Evolutionary conservation across 1,140 invertebrate species (phyloP), one percentile per base, ranked within the genome.

Genomic region (Drosophila ficusphila): DNA sequence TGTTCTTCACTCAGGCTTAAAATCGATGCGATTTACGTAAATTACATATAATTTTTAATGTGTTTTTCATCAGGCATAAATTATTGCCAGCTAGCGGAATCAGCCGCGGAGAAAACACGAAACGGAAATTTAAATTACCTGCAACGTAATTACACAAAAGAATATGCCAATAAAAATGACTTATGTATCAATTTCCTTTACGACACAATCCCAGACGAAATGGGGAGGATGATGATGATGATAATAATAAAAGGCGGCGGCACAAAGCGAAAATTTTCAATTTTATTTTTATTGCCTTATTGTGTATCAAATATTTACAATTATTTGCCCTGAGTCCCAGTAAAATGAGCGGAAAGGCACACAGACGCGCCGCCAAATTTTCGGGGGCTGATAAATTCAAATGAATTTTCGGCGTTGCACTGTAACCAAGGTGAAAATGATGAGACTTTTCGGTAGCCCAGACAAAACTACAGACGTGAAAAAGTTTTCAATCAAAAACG

Each of bases 281-380:
- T 88, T 88, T 88, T 89, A 85, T 86, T 81, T 89, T 89, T 89
- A 89, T 89, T 89, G 85, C 85, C 85, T 85, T 89, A 89, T 89
- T 89, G 83, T 89, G 81, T 86, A 90, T 90, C 86, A 90, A 90
- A 90, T 90, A 90, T 90, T 90, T 90, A 90, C 86, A 90, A 90
- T 90, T 90, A 90, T 90, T 89, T 90, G 77, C 74, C 82, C 58
- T 62, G 64, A 60, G 76, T 68, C 52, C 57, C 53, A 56, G 70
- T 61, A 71, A 88, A 88, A 88, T 88, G 77, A 88, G 77, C 73
- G 8, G 27, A 68, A 33, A 38, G 57, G 65, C 61, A 49, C 47
- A 42, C 12, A 29, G 51, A 49, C 14, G 21, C 16, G 5, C n/a
- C 38, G 39, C 19, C 29, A 49, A 34, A 53, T 33, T 33, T 52